Percentiles rank a stretch among this genome's conserved stretches.
These are phyloP conservation scores for Yponomeuta evonymella DNA, from an alignment of 2,888 invertebrate species.

Conservation along the genomic window DNA sequence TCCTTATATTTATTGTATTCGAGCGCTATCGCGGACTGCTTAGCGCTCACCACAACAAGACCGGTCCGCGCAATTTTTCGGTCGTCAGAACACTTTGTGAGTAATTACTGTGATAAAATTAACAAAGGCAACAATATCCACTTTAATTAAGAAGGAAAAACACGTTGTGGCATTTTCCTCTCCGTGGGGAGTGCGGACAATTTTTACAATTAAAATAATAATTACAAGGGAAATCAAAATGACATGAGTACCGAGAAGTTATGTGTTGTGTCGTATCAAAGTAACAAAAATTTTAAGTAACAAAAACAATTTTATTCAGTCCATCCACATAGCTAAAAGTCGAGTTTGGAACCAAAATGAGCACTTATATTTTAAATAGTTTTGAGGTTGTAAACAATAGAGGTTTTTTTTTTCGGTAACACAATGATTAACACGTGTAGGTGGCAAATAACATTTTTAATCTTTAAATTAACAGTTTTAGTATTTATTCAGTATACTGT, in stretches of 20 bases:
- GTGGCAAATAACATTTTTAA: too few relatives aligned
- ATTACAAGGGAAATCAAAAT: not conserved
- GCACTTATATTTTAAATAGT: too few relatives aligned
- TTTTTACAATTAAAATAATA: not conserved
- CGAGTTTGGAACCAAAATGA: too few relatives aligned
- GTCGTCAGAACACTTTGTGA: constrained; percentile 29
- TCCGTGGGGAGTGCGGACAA: not conserved
- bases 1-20: not conserved
- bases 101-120: constrained; percentile 29
- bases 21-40: not conserved
- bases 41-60: not conserved
- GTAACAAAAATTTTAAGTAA: too few relatives aligned
- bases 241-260: not conserved
- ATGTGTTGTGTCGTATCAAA: not conserved
- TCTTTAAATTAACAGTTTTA: too few relatives aligned
- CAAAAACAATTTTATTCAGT: too few relatives aligned
- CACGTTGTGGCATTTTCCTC: constrained; percentile 3
- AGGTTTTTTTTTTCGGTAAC: too few relatives aligned
- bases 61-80: constrained; percentile 33
- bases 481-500: too few relatives aligned
- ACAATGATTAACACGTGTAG: too few relatives aligned
- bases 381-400: too few relatives aligned
- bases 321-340: too few relatives aligned
- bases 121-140: constrained; percentile 12
- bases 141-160: constrained; percentile 12